Evolutionary conservation across 37 sponge, comb jelly and placozoan genomes (phyloP), one percentile per base, ranked within the genome.

Genomic region (Geodia barretti): DNA sequence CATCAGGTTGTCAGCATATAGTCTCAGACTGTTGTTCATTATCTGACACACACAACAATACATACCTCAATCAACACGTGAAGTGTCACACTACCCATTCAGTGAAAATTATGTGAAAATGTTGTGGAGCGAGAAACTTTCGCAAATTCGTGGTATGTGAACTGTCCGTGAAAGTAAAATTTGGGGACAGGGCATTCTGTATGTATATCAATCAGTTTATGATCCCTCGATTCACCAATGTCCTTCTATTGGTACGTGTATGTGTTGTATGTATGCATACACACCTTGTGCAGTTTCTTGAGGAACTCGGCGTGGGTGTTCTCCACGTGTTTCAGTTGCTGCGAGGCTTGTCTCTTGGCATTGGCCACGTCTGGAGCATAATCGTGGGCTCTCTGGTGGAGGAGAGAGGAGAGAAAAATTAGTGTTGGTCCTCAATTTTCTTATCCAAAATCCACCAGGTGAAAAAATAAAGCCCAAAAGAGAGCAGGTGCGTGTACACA

Each of bases 1-100:
- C 37, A 88, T 33, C 17, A 92, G 60, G 62, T 92, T 92, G 73
- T 92, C 93, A 39, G 85, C 89, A 77, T 92, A 92, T 28, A 92
- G 86, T 63, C 64, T 84, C 58, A 88, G 31, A 0, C 80, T 43
- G 30, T 66, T 61, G 26, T 78, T 41, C 88, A 87, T 87, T 9
- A 39, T 41, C 89, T 85, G 35, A 28, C 42, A 20, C 8, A 23
- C 39, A 72, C 60, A 59, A n/a, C n/a, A n/a, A n/a, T n/a, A n/a
- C n/a, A n/a, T n/a, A n/a, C n/a, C n/a, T n/a, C n/a, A n/a, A n/a
- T n/a, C n/a, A n/a, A n/a, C n/a, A n/a, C n/a, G n/a, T n/a, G n/a
- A n/a, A n/a, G n/a, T n/a, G n/a, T n/a, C n/a, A n/a, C n/a, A n/a
- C n/a, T n/a, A n/a, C n/a, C n/a, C n/a, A n/a, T n/a, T n/a, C n/a